phyloP scores from a whole-genome alignment of 2,888 invertebrate genomes.

The Cheilosia vulpina region DNA sequence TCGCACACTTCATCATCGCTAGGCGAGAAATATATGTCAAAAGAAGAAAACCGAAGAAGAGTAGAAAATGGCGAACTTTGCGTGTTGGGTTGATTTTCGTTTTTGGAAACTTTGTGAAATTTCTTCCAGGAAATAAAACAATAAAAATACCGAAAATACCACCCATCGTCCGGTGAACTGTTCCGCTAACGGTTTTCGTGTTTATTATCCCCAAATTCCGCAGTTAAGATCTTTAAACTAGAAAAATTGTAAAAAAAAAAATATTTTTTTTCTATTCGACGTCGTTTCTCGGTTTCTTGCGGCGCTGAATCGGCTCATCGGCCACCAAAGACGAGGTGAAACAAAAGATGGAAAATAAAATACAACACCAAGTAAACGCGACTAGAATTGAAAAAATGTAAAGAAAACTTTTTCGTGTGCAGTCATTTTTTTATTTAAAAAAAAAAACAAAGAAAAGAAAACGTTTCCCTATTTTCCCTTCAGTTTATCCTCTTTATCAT shows the following conservation, averaged over 20 bases:
- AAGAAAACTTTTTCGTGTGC: constrained; percentile 55
- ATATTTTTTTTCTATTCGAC: constrained; percentile 55
- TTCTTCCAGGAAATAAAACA: constrained; percentile 72
- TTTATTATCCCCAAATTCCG: constrained; percentile 26
- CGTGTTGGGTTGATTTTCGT: constrained; percentile 78
- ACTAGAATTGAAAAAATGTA: constrained; percentile 60
- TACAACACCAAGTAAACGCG: constrained; percentile 56
- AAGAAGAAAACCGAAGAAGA: constrained; percentile 77
- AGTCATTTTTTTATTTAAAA: constrained; percentile 25
- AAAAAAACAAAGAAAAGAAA: not conserved
- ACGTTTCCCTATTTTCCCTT: constrained; percentile 42
- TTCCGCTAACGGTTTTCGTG: constrained; percentile 53
- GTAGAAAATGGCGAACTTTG: constrained; percentile 80
- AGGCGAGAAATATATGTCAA: constrained; percentile 74
- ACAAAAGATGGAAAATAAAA: constrained; percentile 63
- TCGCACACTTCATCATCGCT: constrained; percentile 58
- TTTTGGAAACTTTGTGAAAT: constrained; percentile 76
- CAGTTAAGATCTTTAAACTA: constrained; percentile 26
- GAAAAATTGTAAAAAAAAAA: constrained; percentile 36
- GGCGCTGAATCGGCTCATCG: constrained; percentile 70
- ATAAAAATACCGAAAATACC: constrained; percentile 67
- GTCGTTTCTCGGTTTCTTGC: constrained; percentile 69
- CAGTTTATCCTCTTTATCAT: constrained; percentile 16
- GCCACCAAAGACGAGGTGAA: constrained; percentile 67
- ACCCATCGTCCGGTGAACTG: constrained; percentile 56